Conservation (phyloP, 1,140 invertebrate genomes). For the Berghia stephanieae region DNA sequence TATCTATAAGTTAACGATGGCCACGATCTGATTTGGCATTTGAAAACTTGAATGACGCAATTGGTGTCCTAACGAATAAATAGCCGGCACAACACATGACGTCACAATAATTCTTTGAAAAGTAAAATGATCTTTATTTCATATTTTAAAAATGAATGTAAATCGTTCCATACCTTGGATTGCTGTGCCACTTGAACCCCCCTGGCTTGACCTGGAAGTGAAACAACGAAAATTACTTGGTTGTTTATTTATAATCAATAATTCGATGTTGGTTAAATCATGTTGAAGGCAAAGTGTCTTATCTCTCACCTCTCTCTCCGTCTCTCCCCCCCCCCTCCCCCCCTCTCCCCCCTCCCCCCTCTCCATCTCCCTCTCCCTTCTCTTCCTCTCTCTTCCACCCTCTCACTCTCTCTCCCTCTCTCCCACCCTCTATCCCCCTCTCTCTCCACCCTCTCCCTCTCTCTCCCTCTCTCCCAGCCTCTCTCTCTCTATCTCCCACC, state of each 20-base stretch:
- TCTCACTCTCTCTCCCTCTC: background rate
- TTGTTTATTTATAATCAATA: background rate
- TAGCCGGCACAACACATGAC: background rate
- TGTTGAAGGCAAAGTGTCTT: background rate
- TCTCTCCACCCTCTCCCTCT: background rate
- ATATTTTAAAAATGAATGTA: constrained; percentile 4
- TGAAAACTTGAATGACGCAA: background rate
- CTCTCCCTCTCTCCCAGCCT: background rate
- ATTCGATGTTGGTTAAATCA: background rate
- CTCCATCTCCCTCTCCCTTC: background rate
- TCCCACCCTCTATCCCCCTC: background rate
- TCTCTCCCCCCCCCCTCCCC: background rate
- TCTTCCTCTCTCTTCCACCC: background rate
- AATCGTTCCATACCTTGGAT: constrained; percentile 63
- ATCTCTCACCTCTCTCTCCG: background rate
- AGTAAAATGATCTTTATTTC: background rate
- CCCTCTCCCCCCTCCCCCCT: background rate
- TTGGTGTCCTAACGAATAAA: background rate
- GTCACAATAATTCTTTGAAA: background rate
- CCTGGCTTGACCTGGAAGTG: constrained; percentile 58
- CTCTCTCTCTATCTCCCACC: background rate
- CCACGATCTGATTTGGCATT: too few relatives aligned
- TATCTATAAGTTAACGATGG: too few relatives aligned
- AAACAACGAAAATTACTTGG: constrained; percentile 10
- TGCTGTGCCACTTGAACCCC: constrained; percentile 63